Percentiles rank a stretch among this genome's conserved stretches.
Evolutionary conservation across 2,113 vertebrate genomes (phyloP).

Genomic region (Sialia sialis): DNA sequence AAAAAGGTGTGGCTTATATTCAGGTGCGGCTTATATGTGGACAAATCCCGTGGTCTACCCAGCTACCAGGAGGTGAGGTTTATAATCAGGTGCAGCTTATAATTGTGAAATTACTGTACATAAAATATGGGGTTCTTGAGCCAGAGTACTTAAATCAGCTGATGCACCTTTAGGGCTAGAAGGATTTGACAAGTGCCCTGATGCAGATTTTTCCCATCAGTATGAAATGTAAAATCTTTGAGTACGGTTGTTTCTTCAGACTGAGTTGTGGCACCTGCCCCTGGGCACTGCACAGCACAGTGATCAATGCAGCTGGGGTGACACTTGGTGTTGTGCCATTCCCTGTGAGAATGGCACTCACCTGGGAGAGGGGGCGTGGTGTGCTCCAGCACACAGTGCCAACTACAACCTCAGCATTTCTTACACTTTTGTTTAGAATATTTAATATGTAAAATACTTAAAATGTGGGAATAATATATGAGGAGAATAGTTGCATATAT

Average conservation of each 20-base stretch:
- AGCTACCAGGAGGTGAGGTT: no score
- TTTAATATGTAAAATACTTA: neutral
- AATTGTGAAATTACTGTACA: no score
- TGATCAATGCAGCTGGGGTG: neutral
- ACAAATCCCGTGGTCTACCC: no score
- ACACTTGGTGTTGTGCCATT: neutral
- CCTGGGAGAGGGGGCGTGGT: accelerated
- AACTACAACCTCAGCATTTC: neutral
- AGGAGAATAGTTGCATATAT: neutral
- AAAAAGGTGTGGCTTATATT: no score
- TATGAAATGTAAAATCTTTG: neutral
- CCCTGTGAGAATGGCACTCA: neutral
- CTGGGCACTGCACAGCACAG: neutral
- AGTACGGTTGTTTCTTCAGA: neutral
- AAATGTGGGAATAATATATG: neutral
- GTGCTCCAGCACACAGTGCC: neutral
- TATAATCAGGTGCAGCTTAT: no score
- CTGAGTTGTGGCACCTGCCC: no score
- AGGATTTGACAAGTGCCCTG: neutral
- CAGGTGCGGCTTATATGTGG: no score
- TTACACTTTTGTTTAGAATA: neutral
- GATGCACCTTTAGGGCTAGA: neutral
- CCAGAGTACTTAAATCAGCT: neutral
- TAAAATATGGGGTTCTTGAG: no score
- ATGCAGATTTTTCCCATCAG: neutral